phyloP scores from a whole-genome alignment of 2,797 vertebrate genomes.

The Chloroceryle inda region DNA sequence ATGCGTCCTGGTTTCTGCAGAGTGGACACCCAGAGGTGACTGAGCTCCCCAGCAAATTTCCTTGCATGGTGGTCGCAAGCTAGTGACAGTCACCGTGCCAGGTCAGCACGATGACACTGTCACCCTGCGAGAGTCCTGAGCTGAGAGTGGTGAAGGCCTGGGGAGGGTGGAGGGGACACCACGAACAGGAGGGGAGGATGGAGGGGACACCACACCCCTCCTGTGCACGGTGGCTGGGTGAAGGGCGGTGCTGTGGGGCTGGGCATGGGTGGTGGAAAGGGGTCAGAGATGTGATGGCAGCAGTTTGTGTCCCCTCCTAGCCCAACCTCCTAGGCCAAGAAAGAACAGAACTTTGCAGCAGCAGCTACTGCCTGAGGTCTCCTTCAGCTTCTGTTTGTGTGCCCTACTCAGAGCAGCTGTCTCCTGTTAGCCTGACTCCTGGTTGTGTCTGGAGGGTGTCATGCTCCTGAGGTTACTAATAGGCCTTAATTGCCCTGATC shows the following conservation, averaged over 20 bases:
- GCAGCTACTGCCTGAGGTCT: neutral
- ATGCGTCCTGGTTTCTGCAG: neutral
- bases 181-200: neutral
- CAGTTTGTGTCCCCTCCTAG: neutral
- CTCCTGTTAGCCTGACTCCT: neutral
- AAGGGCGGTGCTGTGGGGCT: neutral
- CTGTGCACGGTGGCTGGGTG: neutral
- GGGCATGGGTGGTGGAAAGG: neutral
- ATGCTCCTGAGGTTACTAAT: neutral
- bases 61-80: neutral
- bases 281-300: neutral
- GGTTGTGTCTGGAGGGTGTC: neutral
- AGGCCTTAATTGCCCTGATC: neutral
- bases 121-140: neutral
- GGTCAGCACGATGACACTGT: neutral
- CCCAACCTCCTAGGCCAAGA: neutral
- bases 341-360: neutral
- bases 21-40: neutral
- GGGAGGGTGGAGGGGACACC: neutral
- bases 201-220: neutral
- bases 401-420: neutral
- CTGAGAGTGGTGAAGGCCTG: rapidly evolving
- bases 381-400: neutral
- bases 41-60: neutral
- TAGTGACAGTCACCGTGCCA: neutral